phyloP scores from a whole-genome alignment of 2,888 invertebrate genomes.

The Tubulanus polymorphus region DNA sequence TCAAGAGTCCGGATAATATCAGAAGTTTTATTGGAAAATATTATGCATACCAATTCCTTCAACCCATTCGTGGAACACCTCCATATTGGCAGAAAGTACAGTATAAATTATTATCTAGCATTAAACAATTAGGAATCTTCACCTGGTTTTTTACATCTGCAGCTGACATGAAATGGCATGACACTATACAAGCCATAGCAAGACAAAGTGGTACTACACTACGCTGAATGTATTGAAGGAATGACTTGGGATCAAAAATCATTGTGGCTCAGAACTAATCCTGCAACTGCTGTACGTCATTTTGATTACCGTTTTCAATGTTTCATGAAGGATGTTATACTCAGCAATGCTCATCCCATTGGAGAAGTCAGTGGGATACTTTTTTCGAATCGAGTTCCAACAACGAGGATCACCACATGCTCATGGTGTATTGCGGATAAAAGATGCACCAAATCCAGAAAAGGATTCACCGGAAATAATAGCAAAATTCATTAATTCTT shows the following conservation, averaged over 20 bases:
- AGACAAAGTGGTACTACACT: conserved; percentile 16
- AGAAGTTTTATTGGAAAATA: neutral
- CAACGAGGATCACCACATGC: conserved; percentile 1
- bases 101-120: conserved; percentile 21
- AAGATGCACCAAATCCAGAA: neutral
- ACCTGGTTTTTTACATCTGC: conserved; percentile 28
- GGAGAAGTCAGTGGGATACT: neutral
- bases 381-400: conserved; percentile 1
- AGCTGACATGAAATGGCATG: conserved; percentile 28
- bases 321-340: conserved; percentile 21
- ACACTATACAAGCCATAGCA: conserved; percentile 21
- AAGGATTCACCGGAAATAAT: neutral
- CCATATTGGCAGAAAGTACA: conserved; percentile 2
- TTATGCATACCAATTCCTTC: neutral
- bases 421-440: neutral
- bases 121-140: conserved; percentile 26
- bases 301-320: conserved; percentile 24
- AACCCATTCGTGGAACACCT: conserved; percentile 4
- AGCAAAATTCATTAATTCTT: conserved; percentile 2
- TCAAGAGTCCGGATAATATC: conserved; percentile 5
- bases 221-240: conserved; percentile 13
- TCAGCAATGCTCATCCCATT: too few relatives aligned
- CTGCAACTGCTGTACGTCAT: conserved; percentile 25
- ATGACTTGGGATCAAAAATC: conserved; percentile 23
- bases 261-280: conserved; percentile 22